phyloP scores from a whole-genome alignment of 2,797 vertebrate species.

The Sebastiscus tertius region DNA sequence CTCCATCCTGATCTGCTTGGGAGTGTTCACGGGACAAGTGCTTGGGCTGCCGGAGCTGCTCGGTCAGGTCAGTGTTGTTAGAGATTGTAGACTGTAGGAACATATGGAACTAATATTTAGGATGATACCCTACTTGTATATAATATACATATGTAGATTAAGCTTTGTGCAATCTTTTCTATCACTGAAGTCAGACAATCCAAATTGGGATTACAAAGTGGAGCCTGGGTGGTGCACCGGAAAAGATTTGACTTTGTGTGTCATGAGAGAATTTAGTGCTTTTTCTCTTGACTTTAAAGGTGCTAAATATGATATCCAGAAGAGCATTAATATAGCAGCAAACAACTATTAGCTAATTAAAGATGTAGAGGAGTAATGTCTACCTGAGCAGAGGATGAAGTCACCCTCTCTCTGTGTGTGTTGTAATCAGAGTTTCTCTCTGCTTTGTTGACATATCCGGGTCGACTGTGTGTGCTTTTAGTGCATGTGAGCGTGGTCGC shows the following conservation, averaged over 20 bases:
- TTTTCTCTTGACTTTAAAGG: neutral
- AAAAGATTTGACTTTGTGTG: neutral
- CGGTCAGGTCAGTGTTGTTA: slow-evolving; percentile 86
- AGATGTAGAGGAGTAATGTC: no score
- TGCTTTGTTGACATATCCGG: no score
- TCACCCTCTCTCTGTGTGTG: no score
- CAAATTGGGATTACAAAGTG: neutral
- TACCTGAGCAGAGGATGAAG: no score
- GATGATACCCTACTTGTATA: neutral
- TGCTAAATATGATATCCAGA: no score
- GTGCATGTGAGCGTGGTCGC: no score
- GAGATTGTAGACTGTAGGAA: neutral
- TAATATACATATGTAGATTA: neutral
- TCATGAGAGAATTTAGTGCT: neutral
- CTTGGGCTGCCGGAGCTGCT: slow-evolving; percentile 93
- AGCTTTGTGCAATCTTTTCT: neutral
- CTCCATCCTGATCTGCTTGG: slow-evolving; percentile 93
- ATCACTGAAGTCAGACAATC: neutral
- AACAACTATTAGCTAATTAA: no score
- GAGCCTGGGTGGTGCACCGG: neutral
- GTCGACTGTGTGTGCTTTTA: no score
- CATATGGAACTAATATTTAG: neutral
- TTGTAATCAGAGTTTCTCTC: neutral
- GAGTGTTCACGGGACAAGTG: slow-evolving; percentile 91
- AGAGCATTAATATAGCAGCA: no score